phyloP scores from a whole-genome alignment of 2,113 vertebrate genomes.

The Monopterus albus region DNA sequence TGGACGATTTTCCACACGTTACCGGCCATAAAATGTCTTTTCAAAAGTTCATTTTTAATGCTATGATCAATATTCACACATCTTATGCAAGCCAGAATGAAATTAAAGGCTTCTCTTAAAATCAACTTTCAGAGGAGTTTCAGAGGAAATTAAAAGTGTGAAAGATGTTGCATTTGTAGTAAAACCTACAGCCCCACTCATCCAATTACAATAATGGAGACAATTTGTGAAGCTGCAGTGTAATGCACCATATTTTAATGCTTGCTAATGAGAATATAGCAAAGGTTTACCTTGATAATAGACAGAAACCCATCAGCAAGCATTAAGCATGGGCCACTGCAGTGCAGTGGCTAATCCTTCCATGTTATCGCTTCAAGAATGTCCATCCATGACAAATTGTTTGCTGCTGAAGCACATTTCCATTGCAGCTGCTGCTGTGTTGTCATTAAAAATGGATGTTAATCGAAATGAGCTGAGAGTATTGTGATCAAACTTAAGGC shows the following conservation, averaged over 20 bases:
- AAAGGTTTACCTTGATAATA: conserved; percentile 16
- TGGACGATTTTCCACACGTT: conserved; percentile 2
- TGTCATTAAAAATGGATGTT: conserved; percentile 71
- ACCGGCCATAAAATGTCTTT: conserved; percentile 13
- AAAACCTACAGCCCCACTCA: conserved; percentile 28
- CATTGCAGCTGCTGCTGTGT: conserved; percentile 28
- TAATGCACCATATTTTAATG: conserved; percentile 21
- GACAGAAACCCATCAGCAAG: conserved; percentile 36
- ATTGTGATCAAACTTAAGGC: conserved; percentile 60
- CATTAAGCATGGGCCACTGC: conserved; percentile 25
- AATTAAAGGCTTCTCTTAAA: conserved; percentile 3
- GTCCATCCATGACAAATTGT: conserved; percentile 56
- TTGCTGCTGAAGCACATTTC: conserved; percentile 38
- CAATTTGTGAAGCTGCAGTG: conserved; percentile 30
- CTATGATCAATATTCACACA: conserved; percentile 36
- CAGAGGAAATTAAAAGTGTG: conserved; percentile 4
- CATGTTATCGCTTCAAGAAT: conserved; percentile 37
- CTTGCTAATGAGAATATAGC: conserved; percentile 33
- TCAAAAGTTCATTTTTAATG: conserved; percentile 19
- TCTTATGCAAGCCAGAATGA: conserved; percentile 8
- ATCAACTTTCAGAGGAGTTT: conserved; percentile 16
- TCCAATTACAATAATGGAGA: conserved; percentile 27
- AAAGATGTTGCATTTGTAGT: conserved; percentile 9
- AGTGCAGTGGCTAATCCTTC: conserved; percentile 29
- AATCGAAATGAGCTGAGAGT: conserved; percentile 54